Evolutionary conservation across 2,797 vertebrate genomes (phyloP), one percentile per base, ranked within the genome.

Genomic region (Varecia variegata): DNA sequence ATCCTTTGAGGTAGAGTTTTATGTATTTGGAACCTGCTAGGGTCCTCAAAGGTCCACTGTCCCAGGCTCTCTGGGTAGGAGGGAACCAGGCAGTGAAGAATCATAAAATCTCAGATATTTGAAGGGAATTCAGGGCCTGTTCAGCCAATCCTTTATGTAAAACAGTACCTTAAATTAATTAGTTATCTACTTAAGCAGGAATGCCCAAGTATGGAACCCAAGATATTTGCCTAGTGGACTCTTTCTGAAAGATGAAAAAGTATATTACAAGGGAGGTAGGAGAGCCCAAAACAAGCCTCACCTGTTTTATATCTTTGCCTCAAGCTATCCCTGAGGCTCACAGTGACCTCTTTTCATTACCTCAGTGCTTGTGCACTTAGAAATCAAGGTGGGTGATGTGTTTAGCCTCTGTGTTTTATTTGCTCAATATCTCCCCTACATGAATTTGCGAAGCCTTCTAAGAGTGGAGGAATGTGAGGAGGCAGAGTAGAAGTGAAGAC

Each of bases 391-490:
- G 43, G 77, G 79, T 68, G 79, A 68, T 81, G 58, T 80, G n/a
- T 85, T 95, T 82, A n/a, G 8, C 20, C 35, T 70, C 17, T 73
- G 21, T 56, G 74, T 73, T 79, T 40, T 25, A 11, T 7, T 88
- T 91, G 84, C 74, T 47, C 80, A 47, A 35, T 70, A 56, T 89
- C 80, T 91, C 13, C 23, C n/a, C 76, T 89, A 60, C 32, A 85
- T 84, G 32, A 71, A n/a, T 40, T 87, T 91, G 45, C 65, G 83
- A 52, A 93, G 60, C 25, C 60, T 81, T 80, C 60, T 74, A 56
- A 92, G 68, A 45, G 81, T 38, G 40, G 68, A 97, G n/a, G 94
- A 92, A 86, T 76, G 81, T 82, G 84, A 95, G 77, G 45, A n/a
- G 60, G 73, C 81, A 58, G 62, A 71, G 25, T 32, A 10, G 65